Evolutionary conservation across 1,140 invertebrate species (phyloP).

Genomic region (Aleiodes sp.): DNA sequence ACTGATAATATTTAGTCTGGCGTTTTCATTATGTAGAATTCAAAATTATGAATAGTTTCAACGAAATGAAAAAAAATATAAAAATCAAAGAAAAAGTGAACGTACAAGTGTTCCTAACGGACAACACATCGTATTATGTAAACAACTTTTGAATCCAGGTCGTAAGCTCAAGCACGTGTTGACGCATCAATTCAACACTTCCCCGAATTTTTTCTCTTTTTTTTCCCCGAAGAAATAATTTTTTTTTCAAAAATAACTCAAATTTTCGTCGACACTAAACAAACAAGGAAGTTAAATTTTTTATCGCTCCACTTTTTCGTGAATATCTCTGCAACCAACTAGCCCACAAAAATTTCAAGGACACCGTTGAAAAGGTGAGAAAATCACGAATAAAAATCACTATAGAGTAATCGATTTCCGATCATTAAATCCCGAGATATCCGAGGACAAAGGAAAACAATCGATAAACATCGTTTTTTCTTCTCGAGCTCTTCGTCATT

Average conservation of each 20-base stretch:
- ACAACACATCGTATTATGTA: neutral
- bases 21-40: neutral
- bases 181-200: neutral
- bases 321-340: neutral
- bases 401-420: too few relatives aligned
- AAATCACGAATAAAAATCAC: neutral
- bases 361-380: neutral
- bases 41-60: neutral
- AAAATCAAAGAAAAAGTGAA: neutral
- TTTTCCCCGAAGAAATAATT: neutral
- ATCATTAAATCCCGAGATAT: too few relatives aligned
- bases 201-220: neutral
- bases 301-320: neutral
- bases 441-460: too few relatives aligned
- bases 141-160: slow-evolving; percentile 18
- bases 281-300: neutral
- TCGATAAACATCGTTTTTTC: too few relatives aligned
- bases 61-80: neutral
- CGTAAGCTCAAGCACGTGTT: slow-evolving; percentile 14
- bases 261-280: neutral
- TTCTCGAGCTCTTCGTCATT: too few relatives aligned
- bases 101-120: neutral
- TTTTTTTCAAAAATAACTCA: neutral
- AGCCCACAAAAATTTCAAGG: neutral
- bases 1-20: neutral